Percentiles rank a stretch among this genome's conserved stretches.
Evolutionary conservation across 2,797 vertebrate genomes (phyloP).

Genomic region (Sebastes trivittatus): DNA sequence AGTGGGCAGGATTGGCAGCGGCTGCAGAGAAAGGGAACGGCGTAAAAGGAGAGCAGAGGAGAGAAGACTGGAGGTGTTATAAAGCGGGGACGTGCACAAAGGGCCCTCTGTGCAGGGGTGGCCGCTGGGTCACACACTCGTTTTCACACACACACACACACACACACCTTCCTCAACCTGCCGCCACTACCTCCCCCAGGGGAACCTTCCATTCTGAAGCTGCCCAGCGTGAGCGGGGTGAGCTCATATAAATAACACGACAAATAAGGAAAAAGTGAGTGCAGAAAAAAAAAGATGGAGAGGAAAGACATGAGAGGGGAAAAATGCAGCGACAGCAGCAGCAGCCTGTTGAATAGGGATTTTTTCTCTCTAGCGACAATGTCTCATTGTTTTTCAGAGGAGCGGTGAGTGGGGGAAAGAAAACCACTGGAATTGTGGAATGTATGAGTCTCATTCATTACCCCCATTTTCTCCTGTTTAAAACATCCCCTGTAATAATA

Average conservation of each 20-base stretch:
- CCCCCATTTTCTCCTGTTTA: constrained; percentile 47
- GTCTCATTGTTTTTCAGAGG: constrained; percentile 71
- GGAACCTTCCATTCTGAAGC: constrained; percentile 58
- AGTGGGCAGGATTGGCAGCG: constrained; percentile 57
- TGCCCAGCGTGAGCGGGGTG: constrained; percentile 53
- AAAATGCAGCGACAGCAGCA: constrained; percentile 19
- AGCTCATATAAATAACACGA: constrained; percentile 77
- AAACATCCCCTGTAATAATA: constrained; percentile 67
- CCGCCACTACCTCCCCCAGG: constrained; percentile 42
- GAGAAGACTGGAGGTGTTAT: constrained; percentile 75
- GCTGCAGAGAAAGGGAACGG: constrained; percentile 55
- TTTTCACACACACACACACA: constrained; percentile 4
- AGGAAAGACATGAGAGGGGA: constrained; percentile 37
- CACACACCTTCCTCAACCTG: constrained; percentile 44
- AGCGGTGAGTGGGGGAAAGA: not conserved
- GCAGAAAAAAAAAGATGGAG: constrained; percentile 22
- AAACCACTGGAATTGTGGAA: constrained; percentile 71
- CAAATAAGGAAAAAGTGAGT: constrained; percentile 78
- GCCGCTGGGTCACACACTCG: constrained; percentile 59
- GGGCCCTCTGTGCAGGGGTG: constrained; percentile 77
- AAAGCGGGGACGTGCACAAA: constrained; percentile 76
- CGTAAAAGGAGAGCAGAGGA: constrained; percentile 38
- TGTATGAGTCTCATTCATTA: constrained; percentile 67
- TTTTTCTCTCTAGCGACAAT: constrained; percentile 70
- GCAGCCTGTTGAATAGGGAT: constrained; percentile 41